Base-by-base conservation (phyloP, 2,888 invertebrate genomes). In the Melinaea marsaeus region DNA sequence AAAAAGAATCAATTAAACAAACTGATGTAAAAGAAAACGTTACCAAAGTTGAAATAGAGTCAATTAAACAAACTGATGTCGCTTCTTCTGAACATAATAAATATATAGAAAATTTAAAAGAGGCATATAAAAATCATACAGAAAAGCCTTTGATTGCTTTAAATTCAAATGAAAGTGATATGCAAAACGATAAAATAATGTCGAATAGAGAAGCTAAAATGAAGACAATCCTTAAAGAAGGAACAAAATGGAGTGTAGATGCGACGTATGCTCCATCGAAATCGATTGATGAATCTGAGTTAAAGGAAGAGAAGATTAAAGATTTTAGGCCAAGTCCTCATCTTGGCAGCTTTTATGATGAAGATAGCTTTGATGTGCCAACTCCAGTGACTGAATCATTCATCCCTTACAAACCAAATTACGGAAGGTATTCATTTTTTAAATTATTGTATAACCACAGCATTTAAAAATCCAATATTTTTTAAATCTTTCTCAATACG, bases 291-390 rank as follows among this genome's bases (percentile, higher is more conserved):
- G 9, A 22, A 22, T 22, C 22, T 22, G 32, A 51, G 13, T 13
- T 9, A 54, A 42, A 32, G 55, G 33, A 60, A n/a, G 58, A 57
- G n/a, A 78, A 68, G 35, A 72, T 71, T 11, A 79, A 80, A 22
- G 83, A 84, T 55, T 92, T 92, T 66, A 87, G 82, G 60, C 92
- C 92, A 2, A 93, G 92, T 74, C 90, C 86, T 9, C 91, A 88
- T 71, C 68, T 92, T 42, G 91, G 88, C 13, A 83, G 80, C 47
- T 85, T 85, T 68, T 86, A 87, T 68, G 92, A 92, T 70, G 81
- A 77, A 63, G 88, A 87, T 55, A 78, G 76, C 55, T 82, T 87
- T 65, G 71, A 74, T 4, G 62, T 67, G 0, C 77, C 80, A 0
- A 79, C 80, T 0, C 76, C 63, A 60, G 65, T 73, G 0, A 69